Evolutionary conservation across 2,797 vertebrate species (phyloP).

Genomic region (Poeciliopsis infans): DNA sequence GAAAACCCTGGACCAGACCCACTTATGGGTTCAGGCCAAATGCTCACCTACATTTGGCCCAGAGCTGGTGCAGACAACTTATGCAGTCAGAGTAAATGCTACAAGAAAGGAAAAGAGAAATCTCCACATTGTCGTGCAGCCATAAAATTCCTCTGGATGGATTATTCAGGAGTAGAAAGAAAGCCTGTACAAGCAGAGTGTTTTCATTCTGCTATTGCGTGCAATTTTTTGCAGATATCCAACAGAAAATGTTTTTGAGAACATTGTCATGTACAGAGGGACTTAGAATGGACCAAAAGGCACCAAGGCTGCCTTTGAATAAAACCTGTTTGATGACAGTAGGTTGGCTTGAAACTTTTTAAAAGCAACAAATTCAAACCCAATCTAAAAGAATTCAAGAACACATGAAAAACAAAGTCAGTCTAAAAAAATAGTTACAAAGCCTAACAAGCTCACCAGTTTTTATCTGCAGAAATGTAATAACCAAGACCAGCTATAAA

Average conservation of each 20-base stretch:
- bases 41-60: too few species aligned
- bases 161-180: too few species aligned
- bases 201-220: neutral
- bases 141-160: too few species aligned
- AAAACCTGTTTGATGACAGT: neutral
- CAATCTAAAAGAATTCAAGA: neutral
- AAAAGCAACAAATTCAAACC: neutral
- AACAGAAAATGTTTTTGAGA: neutral
- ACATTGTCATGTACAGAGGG: neutral
- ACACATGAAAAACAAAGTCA: neutral
- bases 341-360: neutral
- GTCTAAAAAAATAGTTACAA: neutral
- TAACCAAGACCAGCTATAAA: neutral
- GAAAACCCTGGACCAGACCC: too few species aligned
- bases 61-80: too few species aligned
- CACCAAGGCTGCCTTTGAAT: neutral
- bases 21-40: too few species aligned
- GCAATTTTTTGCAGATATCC: neutral
- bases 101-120: too few species aligned
- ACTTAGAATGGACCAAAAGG: neutral
- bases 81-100: too few species aligned
- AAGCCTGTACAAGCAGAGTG: neutral
- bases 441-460: neutral
- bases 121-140: too few species aligned
- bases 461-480: neutral